Conservation (phyloP, 2,888 invertebrate genomes). For the Orthosia incerta region DNA sequence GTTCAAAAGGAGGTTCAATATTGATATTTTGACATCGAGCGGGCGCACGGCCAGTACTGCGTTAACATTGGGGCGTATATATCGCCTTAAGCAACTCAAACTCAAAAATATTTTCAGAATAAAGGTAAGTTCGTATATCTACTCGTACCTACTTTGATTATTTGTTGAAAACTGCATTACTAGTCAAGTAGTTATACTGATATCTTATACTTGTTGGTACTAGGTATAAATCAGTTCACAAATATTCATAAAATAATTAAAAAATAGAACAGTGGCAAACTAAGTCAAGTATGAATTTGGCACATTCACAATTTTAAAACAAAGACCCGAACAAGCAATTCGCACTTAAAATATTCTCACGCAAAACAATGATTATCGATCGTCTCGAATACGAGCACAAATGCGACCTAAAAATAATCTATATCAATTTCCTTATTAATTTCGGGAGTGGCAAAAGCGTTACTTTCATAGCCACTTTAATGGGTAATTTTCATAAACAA, state of each 20-base stretch:
- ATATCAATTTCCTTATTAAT: constrained; percentile 91
- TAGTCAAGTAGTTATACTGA: not conserved
- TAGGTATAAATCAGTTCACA: not conserved
- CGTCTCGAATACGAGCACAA: constrained; percentile 65
- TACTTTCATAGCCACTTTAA: constrained; percentile 91
- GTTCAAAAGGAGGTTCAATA: too few species aligned
- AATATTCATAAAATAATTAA: not conserved
- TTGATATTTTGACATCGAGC: too few species aligned
- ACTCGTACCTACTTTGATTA: too few species aligned
- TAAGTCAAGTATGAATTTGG: not conserved
- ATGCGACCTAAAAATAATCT: constrained; percentile 83
- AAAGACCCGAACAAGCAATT: constrained; percentile 41
- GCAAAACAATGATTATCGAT: constrained; percentile 60
- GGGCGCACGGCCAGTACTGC: too few species aligned
- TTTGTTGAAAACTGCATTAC: not conserved
- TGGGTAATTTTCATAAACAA: constrained; percentile 91
- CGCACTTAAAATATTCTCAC: constrained; percentile 58
- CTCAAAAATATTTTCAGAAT: not conserved
- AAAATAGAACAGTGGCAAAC: not conserved
- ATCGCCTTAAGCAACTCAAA: too few species aligned
- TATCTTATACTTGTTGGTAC: too few species aligned
- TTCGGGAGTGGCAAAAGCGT: constrained; percentile 89
- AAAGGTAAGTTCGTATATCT: not conserved
- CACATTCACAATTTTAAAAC: constrained; percentile 9
- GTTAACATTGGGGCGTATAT: too few species aligned